Evolutionary conservation across 1,140 invertebrate genomes (phyloP), one percentile per base, ranked within the genome.

Genomic region (Drosophila subobscura): DNA sequence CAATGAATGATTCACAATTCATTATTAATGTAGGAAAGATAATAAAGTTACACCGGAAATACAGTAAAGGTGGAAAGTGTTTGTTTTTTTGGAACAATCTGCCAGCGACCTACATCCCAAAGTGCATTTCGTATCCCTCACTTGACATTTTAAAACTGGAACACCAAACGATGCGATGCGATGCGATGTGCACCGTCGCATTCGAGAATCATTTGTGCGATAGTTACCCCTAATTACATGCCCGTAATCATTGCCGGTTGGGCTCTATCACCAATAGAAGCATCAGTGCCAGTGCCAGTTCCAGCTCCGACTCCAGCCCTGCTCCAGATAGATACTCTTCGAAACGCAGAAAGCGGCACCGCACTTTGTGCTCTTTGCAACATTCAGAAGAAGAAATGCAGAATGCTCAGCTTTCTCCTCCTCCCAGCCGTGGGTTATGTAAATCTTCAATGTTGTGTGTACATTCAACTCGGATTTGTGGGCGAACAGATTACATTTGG

Each of bases 301-400:
- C 59, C 45, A 59, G 33, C 33, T 20, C 29, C 12, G 44, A 42
- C 42, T 46, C 47, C 66, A 54, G 40, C 33, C 33, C 33, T 37
- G 33, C 33, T 37, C 33, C n/a, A 44, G 60, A 45, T 63, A 57
- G 55, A 37, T 37, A 37, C 10, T 37, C 33, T 37, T 10, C 1
- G 33, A 84, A 84, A 75, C 59, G 73, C 70, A 86, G 81, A 86
- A 86, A 86, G 83, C 81, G 81, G 74, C 77, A 86, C 68, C 52
- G 47, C 56, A 33, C 58, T n/a, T n/a, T 47, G n/a, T 45, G 14
- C 42, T 10, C n/a, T 29, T 20, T 64, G 33, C 10, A 37, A 10
- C 12, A 60, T 14, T 6, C 44, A 33, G 29, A 29, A 67, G 4
- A 68, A 86, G 73, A 74, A 86, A 51, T 53, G 77, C 47, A 81